Evolutionary conservation across 2,888 invertebrate genomes (phyloP), one percentile per base, ranked within the genome.

Genomic region (Apoderus coryli): DNA sequence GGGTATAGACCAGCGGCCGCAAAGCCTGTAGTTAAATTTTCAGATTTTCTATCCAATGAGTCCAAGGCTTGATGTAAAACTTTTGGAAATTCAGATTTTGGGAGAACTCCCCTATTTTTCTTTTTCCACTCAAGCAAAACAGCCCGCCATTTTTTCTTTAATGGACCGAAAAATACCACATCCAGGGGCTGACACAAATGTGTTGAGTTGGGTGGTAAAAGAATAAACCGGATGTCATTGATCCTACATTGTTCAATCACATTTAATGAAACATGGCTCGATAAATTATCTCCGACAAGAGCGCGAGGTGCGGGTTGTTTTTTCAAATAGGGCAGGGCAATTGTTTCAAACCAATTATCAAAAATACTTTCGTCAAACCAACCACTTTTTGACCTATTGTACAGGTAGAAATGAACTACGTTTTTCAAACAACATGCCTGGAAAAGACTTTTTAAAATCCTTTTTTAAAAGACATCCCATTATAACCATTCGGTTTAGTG

Each of bases 271-370:
- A 48, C 34, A 37, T 52, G 51, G 12, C 43, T 44, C 6, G 46
- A 39, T 33, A 54, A 40, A 42, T 55, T 57, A 34, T 56, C 52
- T 6, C 55, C 53, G 29, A 57, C 49, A 25, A 56, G 22, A n/a
- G 50, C 44, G 36, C 50, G 50, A 31, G 27, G 36, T 5, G 47
- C 50, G 11, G 29, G 14, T 19, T 39, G 33, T 22, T 36, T 34
- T 27, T 36, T 38, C 24, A 41, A 37, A 27, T 42, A 46, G 23
- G 46, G 46, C 25, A 33, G 14, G 15, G 33, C 33, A 14, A 33
- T 16, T 13, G 14, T 33, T 9, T 14, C 14, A 27, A 35, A 35
- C 32, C 29, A 35, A 29, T 35, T 33, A 24, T 35, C 29, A 29
- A 35, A 35, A 4, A 16, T 31, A 23, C 16, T 25, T 25, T 47